Conservation (phyloP, 2,888 invertebrate genomes). For the Desoria tigrina region DNA sequence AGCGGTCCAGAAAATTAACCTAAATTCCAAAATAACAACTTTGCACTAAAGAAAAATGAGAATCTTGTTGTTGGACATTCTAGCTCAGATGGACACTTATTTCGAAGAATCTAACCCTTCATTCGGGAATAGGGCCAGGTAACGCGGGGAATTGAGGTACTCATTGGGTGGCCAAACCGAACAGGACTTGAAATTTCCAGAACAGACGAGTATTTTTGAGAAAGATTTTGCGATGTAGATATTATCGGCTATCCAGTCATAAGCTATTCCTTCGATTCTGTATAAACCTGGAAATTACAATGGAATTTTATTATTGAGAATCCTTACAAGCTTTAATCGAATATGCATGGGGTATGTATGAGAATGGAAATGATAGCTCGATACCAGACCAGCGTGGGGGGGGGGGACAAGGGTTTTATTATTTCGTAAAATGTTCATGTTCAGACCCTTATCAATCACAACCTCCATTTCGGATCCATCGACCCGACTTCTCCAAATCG, state of each 20-base stretch:
- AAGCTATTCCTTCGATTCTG: slow-evolving; percentile 72
- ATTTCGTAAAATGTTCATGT: too few species aligned
- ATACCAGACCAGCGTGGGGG: too few species aligned
- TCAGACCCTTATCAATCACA: slow-evolving; percentile 49
- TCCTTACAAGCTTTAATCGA: too few species aligned
- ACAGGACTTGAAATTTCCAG: slow-evolving; percentile 68
- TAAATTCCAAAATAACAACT: too few species aligned
- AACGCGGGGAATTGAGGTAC: slow-evolving; percentile 67
- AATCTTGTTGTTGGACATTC: too few species aligned
- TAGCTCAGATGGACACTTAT: too few species aligned
- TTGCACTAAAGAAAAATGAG: too few species aligned
- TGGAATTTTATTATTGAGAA: too few species aligned
- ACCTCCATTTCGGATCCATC: slow-evolving; percentile 59
- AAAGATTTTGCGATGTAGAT: slow-evolving; percentile 78
- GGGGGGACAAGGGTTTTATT: too few species aligned
- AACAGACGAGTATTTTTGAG: slow-evolving; percentile 73
- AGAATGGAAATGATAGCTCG: too few species aligned
- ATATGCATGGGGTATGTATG: too few species aligned
- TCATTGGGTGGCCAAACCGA: slow-evolving; percentile 66
- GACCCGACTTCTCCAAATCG: slow-evolving; percentile 67
- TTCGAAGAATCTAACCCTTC: too few species aligned
- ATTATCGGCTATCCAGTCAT: slow-evolving; percentile 77
- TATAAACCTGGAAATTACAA: slow-evolving; percentile 71
- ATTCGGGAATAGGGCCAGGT: slow-evolving; percentile 69
- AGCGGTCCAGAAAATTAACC: slow-evolving; percentile 88